Percentiles rank a stretch among this genome's conserved stretches.
phyloP scores from a whole-genome alignment of 2,113 vertebrate genomes.

The Hystrix cristata region DNA sequence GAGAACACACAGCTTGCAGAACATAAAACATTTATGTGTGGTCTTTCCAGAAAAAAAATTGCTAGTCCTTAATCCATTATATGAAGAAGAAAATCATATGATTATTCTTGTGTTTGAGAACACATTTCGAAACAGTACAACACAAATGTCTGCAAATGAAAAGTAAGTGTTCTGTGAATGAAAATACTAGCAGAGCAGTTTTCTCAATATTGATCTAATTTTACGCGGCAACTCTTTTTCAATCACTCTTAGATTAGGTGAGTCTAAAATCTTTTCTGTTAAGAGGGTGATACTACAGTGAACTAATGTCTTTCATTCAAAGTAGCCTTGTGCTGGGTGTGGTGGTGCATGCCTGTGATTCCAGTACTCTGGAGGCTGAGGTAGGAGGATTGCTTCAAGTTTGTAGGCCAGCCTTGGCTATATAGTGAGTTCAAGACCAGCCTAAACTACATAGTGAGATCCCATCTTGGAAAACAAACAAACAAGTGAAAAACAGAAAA shows the following conservation, averaged over 20 bases:
- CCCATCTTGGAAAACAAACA: background rate
- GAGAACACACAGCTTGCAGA: background rate
- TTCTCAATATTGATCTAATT: conserved; percentile 76
- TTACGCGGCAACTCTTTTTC: conserved; percentile 69
- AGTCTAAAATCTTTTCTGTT: conserved; percentile 40
- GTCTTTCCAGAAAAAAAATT: background rate
- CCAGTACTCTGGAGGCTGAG: background rate
- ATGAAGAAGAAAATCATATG: conserved; percentile 67
- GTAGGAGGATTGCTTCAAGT: background rate
- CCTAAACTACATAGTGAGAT: background rate
- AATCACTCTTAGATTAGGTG: background rate
- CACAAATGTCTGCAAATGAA: conserved; percentile 61
- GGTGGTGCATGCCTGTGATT: background rate
- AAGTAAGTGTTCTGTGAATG: conserved; percentile 73
- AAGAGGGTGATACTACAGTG: background rate
- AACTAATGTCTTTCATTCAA: background rate
- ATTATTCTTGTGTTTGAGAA: conserved; percentile 71
- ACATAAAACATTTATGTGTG: background rate
- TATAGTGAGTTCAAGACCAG: background rate
- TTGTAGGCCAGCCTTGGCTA: background rate
- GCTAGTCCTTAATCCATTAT: background rate
- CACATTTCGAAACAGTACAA: conserved; percentile 75
- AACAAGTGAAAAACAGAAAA: background rate
- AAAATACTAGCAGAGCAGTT: conserved; percentile 79
- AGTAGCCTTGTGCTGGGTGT: background rate